phyloP scores from a whole-genome alignment of 1,140 invertebrate genomes.

The Bactericera cockerelli region DNA sequence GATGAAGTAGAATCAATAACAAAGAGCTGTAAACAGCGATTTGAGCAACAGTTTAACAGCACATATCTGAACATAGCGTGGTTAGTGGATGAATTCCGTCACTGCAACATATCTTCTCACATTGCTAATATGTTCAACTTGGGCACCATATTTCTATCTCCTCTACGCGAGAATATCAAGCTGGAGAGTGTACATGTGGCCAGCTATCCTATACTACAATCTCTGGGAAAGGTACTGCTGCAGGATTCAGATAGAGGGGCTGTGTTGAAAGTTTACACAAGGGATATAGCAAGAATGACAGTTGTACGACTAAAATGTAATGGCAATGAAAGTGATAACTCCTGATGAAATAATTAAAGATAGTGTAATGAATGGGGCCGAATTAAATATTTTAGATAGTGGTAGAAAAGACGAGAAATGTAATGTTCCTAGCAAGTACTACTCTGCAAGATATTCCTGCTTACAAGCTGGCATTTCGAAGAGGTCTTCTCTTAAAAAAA shows the following conservation, averaged over 20 bases:
- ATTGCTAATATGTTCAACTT: background rate
- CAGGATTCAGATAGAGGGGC: background rate
- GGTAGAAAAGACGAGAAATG: too few species aligned
- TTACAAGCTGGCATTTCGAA: background rate
- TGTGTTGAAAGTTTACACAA: background rate
- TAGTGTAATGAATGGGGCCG: too few species aligned
- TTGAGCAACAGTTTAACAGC: too few species aligned
- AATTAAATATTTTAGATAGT: too few species aligned
- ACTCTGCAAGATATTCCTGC: too few species aligned
- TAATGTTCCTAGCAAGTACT: too few species aligned
- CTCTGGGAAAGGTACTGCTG: background rate
- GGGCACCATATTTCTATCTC: background rate
- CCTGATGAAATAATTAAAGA: too few species aligned
- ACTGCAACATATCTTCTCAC: background rate
- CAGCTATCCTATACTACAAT: background rate
- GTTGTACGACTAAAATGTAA: background rate
- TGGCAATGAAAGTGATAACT: too few species aligned
- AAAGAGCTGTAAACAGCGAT: too few species aligned
- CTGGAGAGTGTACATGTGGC: background rate
- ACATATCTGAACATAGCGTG: background rate
- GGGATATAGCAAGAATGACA: background rate
- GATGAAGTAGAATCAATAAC: background rate
- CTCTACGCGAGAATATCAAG: slow-evolving; percentile 1
- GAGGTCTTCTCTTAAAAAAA: background rate
- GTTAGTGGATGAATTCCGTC: background rate